Base-by-base conservation (phyloP, 2,888 invertebrate species). In the Poecilus cupreus region DNA sequence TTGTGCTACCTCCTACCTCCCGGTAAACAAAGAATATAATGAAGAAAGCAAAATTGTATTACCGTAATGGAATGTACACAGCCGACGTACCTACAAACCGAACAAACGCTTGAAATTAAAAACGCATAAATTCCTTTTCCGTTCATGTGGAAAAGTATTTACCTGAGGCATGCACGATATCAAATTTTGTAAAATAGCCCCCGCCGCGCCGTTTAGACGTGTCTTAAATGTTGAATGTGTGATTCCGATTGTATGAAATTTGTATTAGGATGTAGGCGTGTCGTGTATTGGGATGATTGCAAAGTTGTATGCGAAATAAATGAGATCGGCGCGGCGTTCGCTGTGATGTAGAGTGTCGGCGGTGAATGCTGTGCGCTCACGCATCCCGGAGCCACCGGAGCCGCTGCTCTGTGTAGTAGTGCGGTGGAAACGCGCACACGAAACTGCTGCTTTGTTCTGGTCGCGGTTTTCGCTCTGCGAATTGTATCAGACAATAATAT, bases 401-500 rank as follows among this genome's bases (percentile, higher is more conserved):
- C 43, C 43, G 49, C 13, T 8, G 49, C 49, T 6, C 18, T 51
- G n/a, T 10, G 24, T 51, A n/a, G 18, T 22, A 4, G 24, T 8
- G 10, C 6, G 60, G 60, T 60, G 11, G 54, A 4, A 54, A 54
- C 10, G 4, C 54, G 18, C 64, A 32, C 70, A 70, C 70, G 43
- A 39, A 39, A 26, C 32, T 39, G 20, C 70, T 10, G 79, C 79
- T 64, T 79, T 49, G 79, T 70, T 79, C 79, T 37, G 22, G 51
- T 24, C 68, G 79, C 51, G 78, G 78, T 64, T 78, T 77, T 51
- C 76, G 76, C 57, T 37, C 51, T 22, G 79, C 68, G 68, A 68
- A 79, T 79, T 79, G 79, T 79, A 79, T 79, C 79, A 79, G 43
- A 79, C 79, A 79, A 79, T 79, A 79, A 79, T 79, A 79, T 79